Percentiles rank a stretch among this genome's conserved stretches.
Evolutionary conservation across 2,113 vertebrate species (phyloP).

Genomic region (Trachemys scripta): DNA sequence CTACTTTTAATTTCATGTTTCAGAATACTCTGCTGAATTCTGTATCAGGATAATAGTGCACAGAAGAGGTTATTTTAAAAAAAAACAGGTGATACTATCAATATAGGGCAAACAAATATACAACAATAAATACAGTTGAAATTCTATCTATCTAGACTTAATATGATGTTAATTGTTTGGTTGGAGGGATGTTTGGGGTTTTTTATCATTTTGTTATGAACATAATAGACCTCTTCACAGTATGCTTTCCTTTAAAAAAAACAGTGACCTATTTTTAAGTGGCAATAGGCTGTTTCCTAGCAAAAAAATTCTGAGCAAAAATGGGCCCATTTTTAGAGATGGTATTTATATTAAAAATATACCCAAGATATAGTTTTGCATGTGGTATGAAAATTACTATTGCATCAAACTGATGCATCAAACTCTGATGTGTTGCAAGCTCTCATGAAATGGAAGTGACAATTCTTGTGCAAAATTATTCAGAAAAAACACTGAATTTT

Average conservation of each 20-base stretch:
- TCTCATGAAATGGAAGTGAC: neutral
- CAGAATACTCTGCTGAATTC: neutral
- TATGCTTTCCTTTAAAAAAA: neutral
- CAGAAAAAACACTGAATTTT: fast-evolving
- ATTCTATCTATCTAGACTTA: neutral
- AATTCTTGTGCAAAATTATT: constrained; percentile 15
- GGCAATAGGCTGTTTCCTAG: neutral
- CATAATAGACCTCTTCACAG: neutral
- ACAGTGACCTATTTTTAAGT: neutral
- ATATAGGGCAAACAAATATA: neutral
- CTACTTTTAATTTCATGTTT: neutral
- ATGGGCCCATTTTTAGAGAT: neutral
- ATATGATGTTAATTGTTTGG: neutral
- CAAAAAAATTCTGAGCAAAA: neutral
- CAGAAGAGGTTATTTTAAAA: neutral
- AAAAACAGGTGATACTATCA: neutral
- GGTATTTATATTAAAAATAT: neutral
- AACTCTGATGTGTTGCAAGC: neutral
- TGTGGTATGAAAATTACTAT: neutral
- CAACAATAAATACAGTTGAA: fast-evolving
- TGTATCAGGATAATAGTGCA: neutral
- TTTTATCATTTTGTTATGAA: neutral
- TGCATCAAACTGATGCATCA: neutral
- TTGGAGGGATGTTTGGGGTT: neutral
- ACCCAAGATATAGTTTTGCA: neutral